Evolutionary conservation across 2,797 vertebrate species (phyloP).

Genomic region (Cirrhinus mrigala): DNA sequence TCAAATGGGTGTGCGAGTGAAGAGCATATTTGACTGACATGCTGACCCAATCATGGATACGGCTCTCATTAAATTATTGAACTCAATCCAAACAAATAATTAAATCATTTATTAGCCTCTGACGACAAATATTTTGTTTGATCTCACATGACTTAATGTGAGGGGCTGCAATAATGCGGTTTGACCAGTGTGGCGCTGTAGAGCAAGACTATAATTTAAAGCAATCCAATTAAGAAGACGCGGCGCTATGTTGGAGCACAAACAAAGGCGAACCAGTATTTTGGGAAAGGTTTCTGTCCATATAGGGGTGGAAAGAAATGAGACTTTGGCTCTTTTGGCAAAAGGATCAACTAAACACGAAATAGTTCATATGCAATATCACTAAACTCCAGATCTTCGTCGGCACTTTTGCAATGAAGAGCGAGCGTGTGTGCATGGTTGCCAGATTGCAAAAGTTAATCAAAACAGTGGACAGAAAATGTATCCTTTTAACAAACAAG

Average conservation of each 20-base stretch:
- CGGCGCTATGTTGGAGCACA: background rate
- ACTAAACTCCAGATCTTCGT: too few species aligned
- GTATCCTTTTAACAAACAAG: too few species aligned
- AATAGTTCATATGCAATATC: background rate
- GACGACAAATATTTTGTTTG: background rate
- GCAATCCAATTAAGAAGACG: background rate
- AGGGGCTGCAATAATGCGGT: background rate
- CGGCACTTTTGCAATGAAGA: too few species aligned
- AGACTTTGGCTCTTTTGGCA: background rate
- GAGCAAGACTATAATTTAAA: background rate
- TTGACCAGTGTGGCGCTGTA: background rate
- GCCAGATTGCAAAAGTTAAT: too few species aligned
- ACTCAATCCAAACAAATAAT: constrained; percentile 9
- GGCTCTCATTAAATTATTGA: constrained; percentile 3
- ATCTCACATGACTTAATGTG: background rate
- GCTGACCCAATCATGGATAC: constrained; percentile 4
- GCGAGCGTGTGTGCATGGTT: too few species aligned
- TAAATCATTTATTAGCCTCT: background rate
- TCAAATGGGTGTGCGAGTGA: background rate
- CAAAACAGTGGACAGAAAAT: too few species aligned
- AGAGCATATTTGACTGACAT: constrained; percentile 1
- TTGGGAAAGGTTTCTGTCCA: background rate
- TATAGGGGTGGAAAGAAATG: background rate
- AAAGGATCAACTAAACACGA: background rate
- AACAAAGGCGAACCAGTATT: background rate